Conservation (phyloP, 1,140 invertebrate species). For the Micrasema minimum region DNA sequence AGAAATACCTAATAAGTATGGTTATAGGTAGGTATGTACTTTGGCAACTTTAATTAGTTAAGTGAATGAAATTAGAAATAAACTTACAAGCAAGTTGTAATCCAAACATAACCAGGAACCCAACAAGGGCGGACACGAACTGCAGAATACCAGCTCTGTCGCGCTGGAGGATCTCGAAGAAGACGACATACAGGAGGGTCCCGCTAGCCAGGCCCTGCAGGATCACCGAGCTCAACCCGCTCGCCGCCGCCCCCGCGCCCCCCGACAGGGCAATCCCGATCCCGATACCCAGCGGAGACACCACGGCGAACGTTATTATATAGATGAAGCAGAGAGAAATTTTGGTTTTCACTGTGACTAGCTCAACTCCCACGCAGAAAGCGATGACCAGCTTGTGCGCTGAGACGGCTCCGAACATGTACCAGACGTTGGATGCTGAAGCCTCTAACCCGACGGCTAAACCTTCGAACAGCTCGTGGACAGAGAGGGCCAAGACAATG, state of each 20-base stretch:
- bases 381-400: conserved; percentile 92
- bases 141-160: conserved; percentile 80
- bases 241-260: conserved; percentile 65
- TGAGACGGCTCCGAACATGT: conserved; percentile 85
- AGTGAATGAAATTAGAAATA: neutral
- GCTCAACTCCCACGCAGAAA: conserved; percentile 85
- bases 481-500: conserved; percentile 86
- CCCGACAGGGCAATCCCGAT: conserved; percentile 73
- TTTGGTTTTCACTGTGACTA: conserved; percentile 76
- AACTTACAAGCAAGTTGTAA: conserved; percentile 82
- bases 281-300: conserved; percentile 83
- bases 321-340: conserved; percentile 72
- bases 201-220: conserved; percentile 88
- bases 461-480: conserved; percentile 93
- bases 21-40: too few species aligned
- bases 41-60: too few species aligned
- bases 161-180: conserved; percentile 88
- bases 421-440: conserved; percentile 77
- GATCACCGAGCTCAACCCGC: conserved; percentile 72
- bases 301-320: conserved; percentile 80
- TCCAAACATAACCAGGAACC: conserved; percentile 82
- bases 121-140: conserved; percentile 75
- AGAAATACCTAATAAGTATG: too few species aligned
- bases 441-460: conserved; percentile 87
- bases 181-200: conserved; percentile 89